A percentile compares a stretch with the other conserved stretches of the same genome.
phyloP scores from a whole-genome alignment of 2,113 vertebrate genomes.

The Lichenostomus cassidix region DNA sequence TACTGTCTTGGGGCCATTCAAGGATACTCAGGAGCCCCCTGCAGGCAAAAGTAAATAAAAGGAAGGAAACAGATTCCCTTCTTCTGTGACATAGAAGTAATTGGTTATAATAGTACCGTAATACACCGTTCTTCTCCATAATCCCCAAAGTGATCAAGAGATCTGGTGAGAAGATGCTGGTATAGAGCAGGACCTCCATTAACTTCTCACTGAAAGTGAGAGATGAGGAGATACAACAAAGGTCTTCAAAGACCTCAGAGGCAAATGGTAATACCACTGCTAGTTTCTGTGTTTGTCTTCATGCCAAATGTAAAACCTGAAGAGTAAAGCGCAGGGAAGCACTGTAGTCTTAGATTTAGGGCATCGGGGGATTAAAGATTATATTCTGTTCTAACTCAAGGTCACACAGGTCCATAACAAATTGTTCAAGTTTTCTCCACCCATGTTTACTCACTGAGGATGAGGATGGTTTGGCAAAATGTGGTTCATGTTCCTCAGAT shows the following conservation, averaged over 20 bases:
- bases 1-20: background rate
- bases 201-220: background rate
- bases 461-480: background rate
- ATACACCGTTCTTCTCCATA: background rate
- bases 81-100: background rate
- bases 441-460: background rate
- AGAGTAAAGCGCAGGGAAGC: background rate
- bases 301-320: background rate
- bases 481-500: background rate
- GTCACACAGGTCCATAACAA: background rate
- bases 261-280: background rate
- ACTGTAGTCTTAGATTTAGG: background rate
- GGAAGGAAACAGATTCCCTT: background rate
- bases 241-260: background rate
- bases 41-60: background rate
- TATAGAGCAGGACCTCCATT: background rate
- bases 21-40: background rate
- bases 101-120: background rate
- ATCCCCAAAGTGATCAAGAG: background rate
- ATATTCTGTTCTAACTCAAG: background rate
- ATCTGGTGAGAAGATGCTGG: background rate
- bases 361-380: background rate
- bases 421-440: background rate
- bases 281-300: background rate
- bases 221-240: background rate